Evolutionary conservation across 1,140 invertebrate genomes (phyloP).

Genomic region (Antheraea pernyi): DNA sequence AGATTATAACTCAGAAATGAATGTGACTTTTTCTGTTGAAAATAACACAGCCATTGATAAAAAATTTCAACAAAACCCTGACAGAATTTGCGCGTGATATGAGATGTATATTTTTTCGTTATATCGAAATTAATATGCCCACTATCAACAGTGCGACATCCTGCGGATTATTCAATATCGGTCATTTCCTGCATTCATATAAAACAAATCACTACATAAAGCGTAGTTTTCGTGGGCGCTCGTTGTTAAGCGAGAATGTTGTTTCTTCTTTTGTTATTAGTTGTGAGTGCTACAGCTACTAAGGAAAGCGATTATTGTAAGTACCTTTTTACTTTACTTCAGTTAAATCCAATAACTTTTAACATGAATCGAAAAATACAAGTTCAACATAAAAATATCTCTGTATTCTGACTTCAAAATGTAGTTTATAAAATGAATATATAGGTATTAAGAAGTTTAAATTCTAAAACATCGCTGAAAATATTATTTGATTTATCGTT

Average conservation of each 20-base stretch:
- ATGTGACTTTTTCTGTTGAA: no score
- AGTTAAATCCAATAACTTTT: not conserved
- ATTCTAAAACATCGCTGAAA: no score
- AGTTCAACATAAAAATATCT: no score
- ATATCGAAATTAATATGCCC: not conserved
- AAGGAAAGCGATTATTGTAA: constrained; percentile 11
- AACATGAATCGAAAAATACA: no score
- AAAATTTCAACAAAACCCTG: not conserved
- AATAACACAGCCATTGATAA: not conserved
- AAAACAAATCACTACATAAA: constrained; percentile 1
- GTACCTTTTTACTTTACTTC: not conserved
- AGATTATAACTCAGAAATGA: no score
- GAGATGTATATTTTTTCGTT: not conserved
- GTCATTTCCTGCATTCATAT: constrained; percentile 3
- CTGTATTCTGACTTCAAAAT: no score
- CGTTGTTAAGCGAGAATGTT: constrained; percentile 8
- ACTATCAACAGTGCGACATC: constrained; percentile 5
- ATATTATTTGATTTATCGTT: no score
- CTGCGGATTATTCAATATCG: constrained; percentile 12
- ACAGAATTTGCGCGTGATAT: not conserved
- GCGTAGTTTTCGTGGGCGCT: not conserved
- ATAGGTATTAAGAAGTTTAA: no score
- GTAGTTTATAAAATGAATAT: no score
- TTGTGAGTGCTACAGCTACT: not conserved
- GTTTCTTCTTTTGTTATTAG: not conserved